Evolutionary conservation across 2,888 invertebrate species (phyloP).

Genomic region (Lysandra bellargus): DNA sequence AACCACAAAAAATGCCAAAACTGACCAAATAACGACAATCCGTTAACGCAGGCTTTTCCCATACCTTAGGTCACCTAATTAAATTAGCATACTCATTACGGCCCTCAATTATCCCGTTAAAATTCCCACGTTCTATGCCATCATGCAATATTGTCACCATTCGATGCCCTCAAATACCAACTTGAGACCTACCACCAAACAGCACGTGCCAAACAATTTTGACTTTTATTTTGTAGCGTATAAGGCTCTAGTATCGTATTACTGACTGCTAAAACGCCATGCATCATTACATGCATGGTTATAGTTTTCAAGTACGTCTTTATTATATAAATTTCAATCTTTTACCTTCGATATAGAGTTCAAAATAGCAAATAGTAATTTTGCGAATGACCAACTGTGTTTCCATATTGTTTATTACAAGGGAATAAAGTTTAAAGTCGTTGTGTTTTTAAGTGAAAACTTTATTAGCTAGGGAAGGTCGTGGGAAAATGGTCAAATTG

Average conservation of each 20-base stretch:
- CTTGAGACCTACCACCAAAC: neutral
- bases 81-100: conserved; percentile 1
- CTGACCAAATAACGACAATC: neutral
- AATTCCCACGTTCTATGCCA: conserved; percentile 54
- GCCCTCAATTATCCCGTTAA: neutral
- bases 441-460: conserved; percentile 1
- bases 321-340: neutral
- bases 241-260: conserved; percentile 33
- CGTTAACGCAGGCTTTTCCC: neutral
- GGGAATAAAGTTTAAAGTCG: conserved; percentile 32
- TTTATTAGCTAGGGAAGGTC: conserved; percentile 50
- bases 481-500: conserved; percentile 73
- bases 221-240: conserved; percentile 32
- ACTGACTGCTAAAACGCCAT: neutral
- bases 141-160: conserved; percentile 64
- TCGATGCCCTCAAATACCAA: conserved; percentile 46
- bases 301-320: conserved; percentile 34
- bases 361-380: neutral
- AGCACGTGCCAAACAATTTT: conserved; percentile 35
- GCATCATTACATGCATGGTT: neutral
- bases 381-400: neutral
- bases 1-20: neutral
- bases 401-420: neutral
- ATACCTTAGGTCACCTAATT: conserved; percentile 1
- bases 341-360: neutral